Evolutionary conservation across 2,888 invertebrate genomes (phyloP).

Genomic region (Cremastinae sp.): DNA sequence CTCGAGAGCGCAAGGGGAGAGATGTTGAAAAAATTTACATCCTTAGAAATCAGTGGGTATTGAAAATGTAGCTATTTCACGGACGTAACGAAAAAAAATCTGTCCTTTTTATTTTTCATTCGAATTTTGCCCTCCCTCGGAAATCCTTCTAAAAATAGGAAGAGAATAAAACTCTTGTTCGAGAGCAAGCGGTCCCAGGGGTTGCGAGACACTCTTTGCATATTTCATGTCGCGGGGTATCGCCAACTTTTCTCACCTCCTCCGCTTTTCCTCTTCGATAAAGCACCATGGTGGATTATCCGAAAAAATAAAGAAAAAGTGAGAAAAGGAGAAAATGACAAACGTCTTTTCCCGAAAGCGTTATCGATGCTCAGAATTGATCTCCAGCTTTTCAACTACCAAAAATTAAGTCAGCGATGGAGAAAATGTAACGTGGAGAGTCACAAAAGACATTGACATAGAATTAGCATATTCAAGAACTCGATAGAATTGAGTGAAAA

Average conservation of each 20-base stretch:
- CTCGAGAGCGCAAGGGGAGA: not conserved
- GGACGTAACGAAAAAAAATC: not conserved
- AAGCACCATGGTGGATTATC: not conserved
- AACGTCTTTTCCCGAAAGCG: too few species aligned
- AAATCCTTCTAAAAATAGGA: conserved; percentile 18
- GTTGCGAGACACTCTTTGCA: conserved; percentile 19
- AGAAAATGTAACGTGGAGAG: too few species aligned
- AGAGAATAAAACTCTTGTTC: conserved; percentile 31
- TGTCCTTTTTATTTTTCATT: not conserved
- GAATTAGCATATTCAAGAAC: too few species aligned
- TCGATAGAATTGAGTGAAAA: too few species aligned
- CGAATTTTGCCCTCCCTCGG: not conserved
- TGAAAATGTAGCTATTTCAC: not conserved
- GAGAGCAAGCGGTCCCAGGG: conserved; percentile 25
- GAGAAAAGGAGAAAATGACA: not conserved
- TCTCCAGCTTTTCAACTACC: too few species aligned
- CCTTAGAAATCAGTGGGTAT: conserved; percentile 16
- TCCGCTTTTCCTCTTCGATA: not conserved
- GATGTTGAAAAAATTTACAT: conserved; percentile 5
- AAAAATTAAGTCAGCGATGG: too few species aligned
- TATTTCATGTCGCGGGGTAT: conserved; percentile 34
- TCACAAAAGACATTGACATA: too few species aligned
- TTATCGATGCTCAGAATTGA: too few species aligned
- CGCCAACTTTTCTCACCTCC: conserved; percentile 37
- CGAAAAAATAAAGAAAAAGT: not conserved